Evolutionary conservation across 2,113 vertebrate genomes (phyloP).

Genomic region (Pangasianodon gigas): DNA sequence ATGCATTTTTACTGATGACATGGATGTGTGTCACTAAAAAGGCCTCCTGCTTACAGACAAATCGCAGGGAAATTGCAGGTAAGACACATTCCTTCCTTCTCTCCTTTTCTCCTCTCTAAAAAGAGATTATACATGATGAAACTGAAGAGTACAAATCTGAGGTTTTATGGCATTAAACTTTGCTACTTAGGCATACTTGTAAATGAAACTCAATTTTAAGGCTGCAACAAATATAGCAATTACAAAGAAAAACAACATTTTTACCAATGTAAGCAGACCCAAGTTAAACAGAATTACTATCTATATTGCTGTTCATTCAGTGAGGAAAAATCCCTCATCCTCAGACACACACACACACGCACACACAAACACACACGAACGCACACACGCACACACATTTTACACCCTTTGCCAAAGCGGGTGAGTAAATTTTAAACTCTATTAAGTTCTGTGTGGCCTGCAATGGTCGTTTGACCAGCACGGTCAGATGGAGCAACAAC

Average conservation of each 20-base stretch:
- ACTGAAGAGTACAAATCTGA: background rate
- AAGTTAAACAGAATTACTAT: constrained; percentile 24
- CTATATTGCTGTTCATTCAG: constrained; percentile 27
- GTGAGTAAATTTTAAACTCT: constrained; percentile 75
- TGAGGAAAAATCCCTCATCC: background rate
- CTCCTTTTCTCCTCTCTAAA: constrained; percentile 56
- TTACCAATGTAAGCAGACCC: background rate
- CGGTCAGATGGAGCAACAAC: constrained; percentile 82
- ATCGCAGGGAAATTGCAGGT: constrained; percentile 62
- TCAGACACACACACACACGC: constrained; percentile 62
- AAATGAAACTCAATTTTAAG: background rate
- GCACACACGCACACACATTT: constrained; percentile 64
- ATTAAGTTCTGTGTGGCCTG: constrained; percentile 72
- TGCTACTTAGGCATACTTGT: background rate
- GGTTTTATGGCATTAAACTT: background rate
- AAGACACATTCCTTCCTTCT: constrained; percentile 26
- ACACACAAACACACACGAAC: constrained; percentile 65
- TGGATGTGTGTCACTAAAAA: constrained; percentile 73
- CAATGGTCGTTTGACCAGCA: constrained; percentile 73
- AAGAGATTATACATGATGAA: background rate
- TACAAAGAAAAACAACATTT: background rate
- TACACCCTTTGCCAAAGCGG: constrained; percentile 53
- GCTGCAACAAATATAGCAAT: background rate
- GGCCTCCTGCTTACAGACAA: constrained; percentile 65
- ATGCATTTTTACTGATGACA: constrained; percentile 72